Conservation (phyloP, 2,797 vertebrate genomes). For the Sebastes trivittatus region DNA sequence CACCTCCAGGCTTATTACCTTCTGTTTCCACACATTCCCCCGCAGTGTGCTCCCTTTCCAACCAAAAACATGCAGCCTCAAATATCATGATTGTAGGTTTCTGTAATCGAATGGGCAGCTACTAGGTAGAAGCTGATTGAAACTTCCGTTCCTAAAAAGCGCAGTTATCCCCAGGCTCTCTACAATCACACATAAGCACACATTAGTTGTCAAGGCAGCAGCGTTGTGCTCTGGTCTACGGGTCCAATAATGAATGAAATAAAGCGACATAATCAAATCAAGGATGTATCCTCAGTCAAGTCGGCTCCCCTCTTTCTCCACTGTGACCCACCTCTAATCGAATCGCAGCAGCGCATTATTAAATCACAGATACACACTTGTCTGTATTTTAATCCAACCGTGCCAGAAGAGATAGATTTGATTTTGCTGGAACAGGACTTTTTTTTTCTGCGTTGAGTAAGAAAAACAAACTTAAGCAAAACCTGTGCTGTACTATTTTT, state of each 20-base stretch:
- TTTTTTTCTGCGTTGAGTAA: neutral
- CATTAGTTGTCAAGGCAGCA: conserved; percentile 36
- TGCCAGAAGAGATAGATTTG: conserved; percentile 23
- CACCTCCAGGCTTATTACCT: neutral
- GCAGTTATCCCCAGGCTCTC: neutral
- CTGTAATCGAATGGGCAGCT: conserved; percentile 3
- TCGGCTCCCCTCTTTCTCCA: conserved; percentile 10
- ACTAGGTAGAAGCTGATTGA: neutral
- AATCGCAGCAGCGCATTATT: conserved; percentile 46
- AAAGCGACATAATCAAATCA: conserved; percentile 58
- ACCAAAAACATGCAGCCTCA: neutral
- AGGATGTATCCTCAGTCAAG: conserved; percentile 16
- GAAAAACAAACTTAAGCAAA: conserved; percentile 28
- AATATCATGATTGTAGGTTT: conserved; percentile 3
- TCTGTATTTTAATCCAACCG: conserved; percentile 47
- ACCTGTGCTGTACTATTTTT: neutral
- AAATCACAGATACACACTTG: conserved; percentile 45
- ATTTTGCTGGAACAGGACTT: conserved; percentile 25
- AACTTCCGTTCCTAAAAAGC: conserved; percentile 8
- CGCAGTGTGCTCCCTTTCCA: neutral
- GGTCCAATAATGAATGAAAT: conserved; percentile 56
- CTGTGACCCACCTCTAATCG: conserved; percentile 42
- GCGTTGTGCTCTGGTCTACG: neutral
- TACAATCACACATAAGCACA: conserved; percentile 23
- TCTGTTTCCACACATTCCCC: neutral